A percentile compares a stretch with the other conserved stretches of the same genome.
These are phyloP conservation scores for Branchinecta lindahli DNA, from an alignment of 1,140 invertebrate genomes.

Conservation along the genomic window DNA sequence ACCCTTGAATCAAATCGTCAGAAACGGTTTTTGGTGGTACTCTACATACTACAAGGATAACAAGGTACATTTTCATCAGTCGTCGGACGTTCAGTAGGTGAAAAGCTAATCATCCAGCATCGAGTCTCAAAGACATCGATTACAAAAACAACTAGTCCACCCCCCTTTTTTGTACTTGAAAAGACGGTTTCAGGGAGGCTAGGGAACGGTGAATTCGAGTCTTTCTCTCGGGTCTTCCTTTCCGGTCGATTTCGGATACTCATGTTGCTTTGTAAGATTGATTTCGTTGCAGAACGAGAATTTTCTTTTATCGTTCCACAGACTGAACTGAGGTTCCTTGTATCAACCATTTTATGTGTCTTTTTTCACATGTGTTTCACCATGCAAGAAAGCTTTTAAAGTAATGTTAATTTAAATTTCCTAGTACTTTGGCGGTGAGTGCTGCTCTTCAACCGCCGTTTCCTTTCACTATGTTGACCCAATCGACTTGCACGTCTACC, in stretches of 20 bases:
- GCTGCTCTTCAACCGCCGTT: neutral
- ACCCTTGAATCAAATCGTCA: neutral
- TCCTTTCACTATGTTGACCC: neutral
- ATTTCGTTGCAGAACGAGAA: too few relatives aligned
- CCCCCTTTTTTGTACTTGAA: neutral
- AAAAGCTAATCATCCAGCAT: neutral
- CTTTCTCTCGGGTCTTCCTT: too few relatives aligned
- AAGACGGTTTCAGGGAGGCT: too few relatives aligned
- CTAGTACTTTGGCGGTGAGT: neutral
- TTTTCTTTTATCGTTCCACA: too few relatives aligned
- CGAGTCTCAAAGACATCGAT: neutral
- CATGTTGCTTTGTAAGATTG: too few relatives aligned
- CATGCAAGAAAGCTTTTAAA: too few relatives aligned
- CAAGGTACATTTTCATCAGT: neutral
- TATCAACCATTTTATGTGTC: too few relatives aligned
- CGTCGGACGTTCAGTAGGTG: neutral
- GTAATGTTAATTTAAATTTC: too few relatives aligned
- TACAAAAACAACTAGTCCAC: neutral
- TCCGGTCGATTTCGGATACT: too few relatives aligned
- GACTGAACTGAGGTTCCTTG: too few relatives aligned
- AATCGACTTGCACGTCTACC: neutral
- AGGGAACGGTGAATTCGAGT: too few relatives aligned
- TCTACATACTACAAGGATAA: neutral
- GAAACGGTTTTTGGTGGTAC: neutral
- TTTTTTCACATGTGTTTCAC: too few relatives aligned